Base-by-base conservation (phyloP, 2,113 vertebrate genomes). In the Psilopsiagon aymara region DNA sequence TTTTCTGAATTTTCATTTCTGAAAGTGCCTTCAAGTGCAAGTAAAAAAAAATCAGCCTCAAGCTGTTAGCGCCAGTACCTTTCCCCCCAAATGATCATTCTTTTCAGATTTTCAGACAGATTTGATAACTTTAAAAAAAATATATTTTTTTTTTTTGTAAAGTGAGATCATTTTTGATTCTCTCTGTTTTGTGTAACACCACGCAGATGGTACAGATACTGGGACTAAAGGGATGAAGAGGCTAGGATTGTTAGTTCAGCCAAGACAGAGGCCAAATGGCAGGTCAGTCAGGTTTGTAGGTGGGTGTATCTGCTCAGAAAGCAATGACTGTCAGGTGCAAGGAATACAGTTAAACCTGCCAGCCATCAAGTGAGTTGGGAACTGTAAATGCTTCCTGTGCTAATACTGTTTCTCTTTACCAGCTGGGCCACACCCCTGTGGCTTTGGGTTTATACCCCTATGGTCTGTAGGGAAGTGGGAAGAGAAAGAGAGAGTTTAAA, bases 1-100 rank as follows among this genome's bases (percentile, higher is more conserved):
- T 95, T 77, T 90, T 86, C n/a, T 86, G 63, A 86, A 71, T 84
- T 81, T 59, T 7, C 86, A 86, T 77, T 92, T 77, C 43, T 77
- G 49, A 47, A 20, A 55, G 17, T 43, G 10, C 23, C 88, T 90
- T 96, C 67, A 80, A 46, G 4, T 71, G 14, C 59, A 93, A 86
- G 52, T 49, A 67, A 67, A 88, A 85, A 85, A 44, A 69, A 67
- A 59, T 23, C 24, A 67, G 13, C 52, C 59, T 79, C 37, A 52
- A 73, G 37, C 53, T 94, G 15, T 77, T 92, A 76, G 57, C 27
- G 35, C 11, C 14, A 75, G n/a, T 63, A 51, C 15, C 4, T 28
- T 9, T 82, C 27, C 27, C 17, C 11, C 12, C 4, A 43, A 33
- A 63, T 75, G 62, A 90, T 53, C 8, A 39, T 77, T 80, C 8